Percentiles rank a stretch among this genome's conserved stretches.
phyloP scores from a whole-genome alignment of 2,797 vertebrate genomes.

The Pelobates cultripes region DNA sequence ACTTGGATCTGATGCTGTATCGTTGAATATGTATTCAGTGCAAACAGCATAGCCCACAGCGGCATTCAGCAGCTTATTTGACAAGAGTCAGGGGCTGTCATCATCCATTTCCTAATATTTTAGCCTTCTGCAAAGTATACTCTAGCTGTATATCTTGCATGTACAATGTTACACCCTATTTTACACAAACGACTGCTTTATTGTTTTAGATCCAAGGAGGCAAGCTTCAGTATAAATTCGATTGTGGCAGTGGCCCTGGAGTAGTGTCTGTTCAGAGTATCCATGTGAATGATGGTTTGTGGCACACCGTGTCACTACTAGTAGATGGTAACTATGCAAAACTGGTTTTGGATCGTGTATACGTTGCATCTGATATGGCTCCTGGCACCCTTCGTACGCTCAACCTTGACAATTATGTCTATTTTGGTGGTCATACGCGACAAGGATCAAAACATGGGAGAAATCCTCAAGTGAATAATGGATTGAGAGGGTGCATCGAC shows the following conservation, averaged over 20 bases:
- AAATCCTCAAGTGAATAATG: conserved; percentile 82
- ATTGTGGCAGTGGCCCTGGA: conserved; percentile 95
- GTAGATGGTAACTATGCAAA: conserved; percentile 94
- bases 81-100: background rate
- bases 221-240: conserved; percentile 94
- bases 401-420: conserved; percentile 90
- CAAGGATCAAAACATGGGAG: conserved; percentile 79
- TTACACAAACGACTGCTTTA: conserved; percentile 8
- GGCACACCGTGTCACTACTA: conserved; percentile 91
- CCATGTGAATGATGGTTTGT: conserved; percentile 93
- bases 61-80: background rate
- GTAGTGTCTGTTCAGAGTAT: conserved; percentile 94
- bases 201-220: conserved; percentile 87
- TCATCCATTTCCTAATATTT: conserved; percentile 3
- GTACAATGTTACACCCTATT: background rate
- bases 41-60: background rate
- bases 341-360: conserved; percentile 89
- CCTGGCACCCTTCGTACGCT: conserved; percentile 92
- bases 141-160: background rate
- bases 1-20: conserved; percentile 2
- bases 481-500: conserved; percentile 92
- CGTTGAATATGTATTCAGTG: conserved; percentile 21
- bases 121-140: background rate
- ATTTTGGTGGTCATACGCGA: conserved; percentile 89
- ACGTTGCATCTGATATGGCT: conserved; percentile 92